Evolutionary conservation across 2,888 invertebrate genomes (phyloP).

Genomic region (Unio delphinus): DNA sequence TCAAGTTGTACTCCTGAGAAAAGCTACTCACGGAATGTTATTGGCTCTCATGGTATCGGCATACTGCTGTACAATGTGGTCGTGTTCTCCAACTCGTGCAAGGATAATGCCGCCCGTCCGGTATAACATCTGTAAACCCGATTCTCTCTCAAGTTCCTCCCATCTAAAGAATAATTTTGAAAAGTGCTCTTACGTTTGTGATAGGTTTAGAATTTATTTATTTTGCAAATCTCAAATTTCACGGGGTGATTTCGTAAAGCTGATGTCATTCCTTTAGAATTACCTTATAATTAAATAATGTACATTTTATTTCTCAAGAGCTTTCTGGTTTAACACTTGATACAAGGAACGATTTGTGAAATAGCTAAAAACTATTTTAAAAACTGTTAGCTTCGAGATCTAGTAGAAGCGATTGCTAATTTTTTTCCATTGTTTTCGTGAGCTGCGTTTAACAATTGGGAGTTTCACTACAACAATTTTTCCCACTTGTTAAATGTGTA

Average conservation of each 20-base stretch:
- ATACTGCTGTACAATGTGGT: conserved; percentile 46
- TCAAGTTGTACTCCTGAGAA: background rate
- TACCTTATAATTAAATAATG: no score
- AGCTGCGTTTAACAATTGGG: no score
- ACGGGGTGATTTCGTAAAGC: background rate
- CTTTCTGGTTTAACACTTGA: no score
- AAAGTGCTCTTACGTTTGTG: background rate
- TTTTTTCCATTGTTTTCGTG: no score
- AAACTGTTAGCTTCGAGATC: no score
- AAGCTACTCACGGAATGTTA: conserved; percentile 48
- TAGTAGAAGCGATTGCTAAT: no score
- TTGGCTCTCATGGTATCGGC: conserved; percentile 55
- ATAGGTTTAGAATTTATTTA: background rate
- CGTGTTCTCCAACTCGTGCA: conserved; percentile 46
- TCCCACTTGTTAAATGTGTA: no score
- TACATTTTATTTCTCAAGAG: no score
- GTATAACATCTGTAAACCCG: conserved; percentile 63
- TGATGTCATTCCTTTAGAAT: no score
- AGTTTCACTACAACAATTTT: no score
- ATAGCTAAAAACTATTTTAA: no score
- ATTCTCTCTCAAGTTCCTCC: conserved; percentile 63
- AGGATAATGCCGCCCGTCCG: conserved; percentile 60
- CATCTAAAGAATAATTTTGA: conserved; percentile 45
- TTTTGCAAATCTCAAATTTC: background rate
- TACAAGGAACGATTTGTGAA: no score